Conservation (phyloP, 2,113 vertebrate genomes). For the Sakesphorus luctuosus region DNA sequence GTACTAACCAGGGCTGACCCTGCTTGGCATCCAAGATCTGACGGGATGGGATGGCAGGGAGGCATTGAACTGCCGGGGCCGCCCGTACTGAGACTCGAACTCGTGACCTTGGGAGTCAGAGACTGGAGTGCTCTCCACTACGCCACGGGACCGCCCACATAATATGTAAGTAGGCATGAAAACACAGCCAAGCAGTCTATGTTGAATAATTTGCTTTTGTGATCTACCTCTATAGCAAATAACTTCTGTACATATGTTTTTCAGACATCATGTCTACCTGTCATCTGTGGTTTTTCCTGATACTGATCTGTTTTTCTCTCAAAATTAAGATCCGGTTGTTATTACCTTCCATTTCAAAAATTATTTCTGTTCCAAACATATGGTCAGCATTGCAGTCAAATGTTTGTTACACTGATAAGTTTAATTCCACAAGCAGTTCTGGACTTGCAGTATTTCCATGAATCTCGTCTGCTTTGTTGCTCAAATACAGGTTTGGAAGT, state of each 20-base stretch:
- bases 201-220: not conserved
- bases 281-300: not conserved
- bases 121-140: too few species aligned
- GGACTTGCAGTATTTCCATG: not conserved
- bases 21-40: too few species aligned
- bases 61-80: too few species aligned
- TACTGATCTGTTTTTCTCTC: not conserved
- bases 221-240: not conserved
- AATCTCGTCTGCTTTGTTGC: not conserved
- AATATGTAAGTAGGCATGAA: not conserved
- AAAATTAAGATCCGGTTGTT: not conserved
- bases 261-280: not conserved
- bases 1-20: too few species aligned
- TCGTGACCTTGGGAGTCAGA: too few species aligned
- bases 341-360: not conserved
- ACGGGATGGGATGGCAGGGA: too few species aligned
- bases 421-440: not conserved
- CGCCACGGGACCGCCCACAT: too few species aligned
- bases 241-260: rapidly evolving
- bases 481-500: not conserved
- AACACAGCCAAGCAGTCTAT: not conserved
- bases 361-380: not conserved
- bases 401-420: not conserved
- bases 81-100: too few species aligned
- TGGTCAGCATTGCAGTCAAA: not conserved